Percentiles rank a stretch among this genome's conserved stretches.
Conservation (phyloP, 2,113 vertebrate species). For the Percopsis transmontana region DNA sequence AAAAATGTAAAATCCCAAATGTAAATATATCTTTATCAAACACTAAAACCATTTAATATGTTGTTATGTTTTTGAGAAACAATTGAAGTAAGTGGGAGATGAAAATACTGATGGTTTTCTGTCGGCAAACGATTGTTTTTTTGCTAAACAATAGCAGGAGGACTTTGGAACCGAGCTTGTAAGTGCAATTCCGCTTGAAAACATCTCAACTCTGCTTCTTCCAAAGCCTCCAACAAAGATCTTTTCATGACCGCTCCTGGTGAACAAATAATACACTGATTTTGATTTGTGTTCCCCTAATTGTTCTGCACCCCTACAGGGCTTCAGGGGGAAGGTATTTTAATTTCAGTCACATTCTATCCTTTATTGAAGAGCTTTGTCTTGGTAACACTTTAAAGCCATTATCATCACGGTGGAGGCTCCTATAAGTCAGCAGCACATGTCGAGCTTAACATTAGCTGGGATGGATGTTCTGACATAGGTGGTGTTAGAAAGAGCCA, state of each 20-base stretch:
- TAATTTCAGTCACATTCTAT: conserved; percentile 45
- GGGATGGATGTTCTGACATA: background rate
- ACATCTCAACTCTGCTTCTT: conserved; percentile 20
- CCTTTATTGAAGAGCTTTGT: conserved; percentile 46
- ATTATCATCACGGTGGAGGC: conserved; percentile 59
- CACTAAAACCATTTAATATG: no score
- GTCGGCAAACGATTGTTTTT: no score
- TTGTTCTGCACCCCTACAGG: conserved; percentile 39
- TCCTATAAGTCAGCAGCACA: conserved; percentile 59
- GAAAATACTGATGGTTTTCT: no score
- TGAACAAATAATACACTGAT: conserved; percentile 51
- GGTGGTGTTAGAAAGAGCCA: background rate
- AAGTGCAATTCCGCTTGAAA: no score
- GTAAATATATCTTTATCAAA: no score
- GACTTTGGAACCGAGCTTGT: no score
- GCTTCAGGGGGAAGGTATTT: conserved; percentile 30
- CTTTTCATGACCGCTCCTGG: conserved; percentile 36
- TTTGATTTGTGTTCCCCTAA: conserved; percentile 62
- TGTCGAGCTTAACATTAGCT: conserved; percentile 55
- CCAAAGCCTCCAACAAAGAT: conserved; percentile 20
- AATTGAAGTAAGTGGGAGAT: no score
- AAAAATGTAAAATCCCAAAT: no score
- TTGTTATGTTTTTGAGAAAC: no score
- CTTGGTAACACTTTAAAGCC: conserved; percentile 59
- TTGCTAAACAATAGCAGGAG: no score